phyloP scores from a whole-genome alignment of 2,797 vertebrate species.

The Gouania willdenowi region DNA sequence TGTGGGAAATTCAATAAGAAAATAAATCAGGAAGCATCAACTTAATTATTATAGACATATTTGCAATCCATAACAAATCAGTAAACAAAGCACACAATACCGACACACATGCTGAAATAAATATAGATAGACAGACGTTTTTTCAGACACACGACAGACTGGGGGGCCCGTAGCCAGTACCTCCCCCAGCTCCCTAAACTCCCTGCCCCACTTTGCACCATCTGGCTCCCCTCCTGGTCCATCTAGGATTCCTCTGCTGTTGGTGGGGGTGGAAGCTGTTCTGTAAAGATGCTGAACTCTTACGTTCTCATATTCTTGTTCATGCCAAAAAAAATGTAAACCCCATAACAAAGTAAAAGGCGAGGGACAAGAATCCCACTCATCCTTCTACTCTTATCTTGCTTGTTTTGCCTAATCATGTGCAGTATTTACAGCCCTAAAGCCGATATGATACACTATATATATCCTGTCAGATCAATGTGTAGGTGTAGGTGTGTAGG shows the following conservation, averaged over 20 bases:
- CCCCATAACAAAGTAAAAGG: too few relatives aligned
- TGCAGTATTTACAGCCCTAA: conserved; percentile 14
- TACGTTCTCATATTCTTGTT: conserved; percentile 5
- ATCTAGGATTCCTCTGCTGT: conserved; percentile 56
- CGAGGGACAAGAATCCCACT: too few relatives aligned
- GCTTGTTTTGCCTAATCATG: too few relatives aligned
- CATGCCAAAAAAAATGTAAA: conserved; percentile 22
- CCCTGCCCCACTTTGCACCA: conserved; percentile 64
- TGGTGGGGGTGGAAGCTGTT: conserved; percentile 17
- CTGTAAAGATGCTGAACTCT: conserved; percentile 27
- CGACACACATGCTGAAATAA: neutral
- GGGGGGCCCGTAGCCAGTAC: conserved; percentile 38
- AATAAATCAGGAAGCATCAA: too few relatives aligned
- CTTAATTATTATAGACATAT: too few relatives aligned
- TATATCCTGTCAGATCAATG: too few relatives aligned
- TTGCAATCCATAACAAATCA: conserved; percentile 13
- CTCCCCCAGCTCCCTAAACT: conserved; percentile 58
- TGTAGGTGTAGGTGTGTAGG: too few relatives aligned
- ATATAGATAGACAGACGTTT: conserved; percentile 26
- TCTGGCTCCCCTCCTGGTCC: conserved; percentile 72
- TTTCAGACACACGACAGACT: conserved; percentile 58
- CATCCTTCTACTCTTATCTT: too few relatives aligned
- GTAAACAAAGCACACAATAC: conserved; percentile 24
- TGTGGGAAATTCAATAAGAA: conserved; percentile 1
- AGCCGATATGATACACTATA: too few relatives aligned